A percentile compares a stretch with the other conserved stretches of the same genome.
Evolutionary conservation across 1,140 invertebrate genomes (phyloP).

Genomic region (Camponotus pennsylvanicus): DNA sequence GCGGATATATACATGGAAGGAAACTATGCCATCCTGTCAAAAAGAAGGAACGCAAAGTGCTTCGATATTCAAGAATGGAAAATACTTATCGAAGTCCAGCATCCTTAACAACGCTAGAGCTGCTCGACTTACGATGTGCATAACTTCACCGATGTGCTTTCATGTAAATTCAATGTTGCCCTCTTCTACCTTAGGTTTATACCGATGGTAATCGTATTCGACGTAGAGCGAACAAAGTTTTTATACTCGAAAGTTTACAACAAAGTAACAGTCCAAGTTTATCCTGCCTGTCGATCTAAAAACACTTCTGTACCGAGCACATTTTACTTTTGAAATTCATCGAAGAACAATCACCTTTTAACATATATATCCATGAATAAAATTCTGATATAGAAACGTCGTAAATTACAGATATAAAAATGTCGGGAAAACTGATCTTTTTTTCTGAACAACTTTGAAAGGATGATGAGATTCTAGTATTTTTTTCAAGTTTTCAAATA

Average conservation of each 20-base stretch:
- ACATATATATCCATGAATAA: background rate
- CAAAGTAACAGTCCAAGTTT: conserved; percentile 53
- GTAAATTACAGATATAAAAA: background rate
- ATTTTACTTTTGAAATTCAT: conserved; percentile 41
- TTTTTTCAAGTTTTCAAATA: background rate
- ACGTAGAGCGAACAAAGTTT: conserved; percentile 57
- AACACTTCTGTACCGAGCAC: background rate
- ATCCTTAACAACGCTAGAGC: background rate
- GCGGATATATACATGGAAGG: background rate
- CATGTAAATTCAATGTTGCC: conserved; percentile 71
- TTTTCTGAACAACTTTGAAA: background rate
- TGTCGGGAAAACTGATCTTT: background rate
- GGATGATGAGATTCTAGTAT: background rate
- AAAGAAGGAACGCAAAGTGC: background rate
- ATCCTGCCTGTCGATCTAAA: conserved; percentile 46
- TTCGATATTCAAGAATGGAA: conserved; percentile 6
- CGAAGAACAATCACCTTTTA: conserved; percentile 3
- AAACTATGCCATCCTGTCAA: conserved; percentile 2
- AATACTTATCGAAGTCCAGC: conserved; percentile 45
- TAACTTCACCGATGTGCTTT: conserved; percentile 50
- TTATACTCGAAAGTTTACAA: conserved; percentile 44
- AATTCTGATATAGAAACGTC: background rate
- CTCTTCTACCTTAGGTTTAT: conserved; percentile 23
- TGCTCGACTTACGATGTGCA: conserved; percentile 43
- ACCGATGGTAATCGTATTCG: conserved; percentile 61